These are phyloP conservation scores for Atrina japonica DNA, from an alignment of 2,888 invertebrate species.

Conservation along the genomic window DNA sequence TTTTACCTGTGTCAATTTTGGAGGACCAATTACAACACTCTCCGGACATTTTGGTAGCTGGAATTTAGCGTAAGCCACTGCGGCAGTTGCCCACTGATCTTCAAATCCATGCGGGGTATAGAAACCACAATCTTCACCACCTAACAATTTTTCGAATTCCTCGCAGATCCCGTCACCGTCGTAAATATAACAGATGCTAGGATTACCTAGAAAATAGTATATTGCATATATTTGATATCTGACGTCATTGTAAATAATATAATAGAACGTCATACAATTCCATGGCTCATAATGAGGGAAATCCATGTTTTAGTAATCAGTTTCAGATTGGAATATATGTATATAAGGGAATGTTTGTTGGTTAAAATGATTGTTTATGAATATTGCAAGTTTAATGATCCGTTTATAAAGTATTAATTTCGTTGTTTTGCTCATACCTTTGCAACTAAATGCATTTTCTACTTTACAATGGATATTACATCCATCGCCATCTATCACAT, in stretches of 20 bases:
- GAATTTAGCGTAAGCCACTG: slow-evolving; percentile 62
- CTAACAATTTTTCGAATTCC: slow-evolving; percentile 58
- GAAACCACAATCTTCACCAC: slow-evolving; percentile 68
- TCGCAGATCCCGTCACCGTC: slow-evolving; percentile 73
- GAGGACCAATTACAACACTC: slow-evolving; percentile 56
- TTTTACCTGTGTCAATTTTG: slow-evolving; percentile 42
- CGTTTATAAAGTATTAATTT: too few relatives aligned
- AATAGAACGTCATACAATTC: too few relatives aligned
- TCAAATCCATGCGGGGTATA: slow-evolving; percentile 68
- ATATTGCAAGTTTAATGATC: too few relatives aligned
- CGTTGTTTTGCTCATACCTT: too few relatives aligned
- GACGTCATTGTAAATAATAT: too few relatives aligned
- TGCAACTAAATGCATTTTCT: slow-evolving; percentile 70
- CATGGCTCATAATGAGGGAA: too few relatives aligned
- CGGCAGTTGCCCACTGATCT: slow-evolving; percentile 73
- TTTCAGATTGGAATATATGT: too few relatives aligned
- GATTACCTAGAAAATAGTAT: slow-evolving; percentile 54
- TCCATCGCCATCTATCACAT: slow-evolving; percentile 70
- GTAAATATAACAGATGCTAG: slow-evolving; percentile 71
- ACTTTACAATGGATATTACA: slow-evolving; percentile 65
- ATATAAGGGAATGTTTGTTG: too few relatives aligned
- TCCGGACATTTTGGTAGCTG: slow-evolving; percentile 62
- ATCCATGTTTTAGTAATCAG: too few relatives aligned
- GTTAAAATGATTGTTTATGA: too few relatives aligned
- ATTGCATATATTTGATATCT: neutral